Base-by-base conservation (phyloP, 1,140 invertebrate genomes). In the Camponotus pennsylvanicus region DNA sequence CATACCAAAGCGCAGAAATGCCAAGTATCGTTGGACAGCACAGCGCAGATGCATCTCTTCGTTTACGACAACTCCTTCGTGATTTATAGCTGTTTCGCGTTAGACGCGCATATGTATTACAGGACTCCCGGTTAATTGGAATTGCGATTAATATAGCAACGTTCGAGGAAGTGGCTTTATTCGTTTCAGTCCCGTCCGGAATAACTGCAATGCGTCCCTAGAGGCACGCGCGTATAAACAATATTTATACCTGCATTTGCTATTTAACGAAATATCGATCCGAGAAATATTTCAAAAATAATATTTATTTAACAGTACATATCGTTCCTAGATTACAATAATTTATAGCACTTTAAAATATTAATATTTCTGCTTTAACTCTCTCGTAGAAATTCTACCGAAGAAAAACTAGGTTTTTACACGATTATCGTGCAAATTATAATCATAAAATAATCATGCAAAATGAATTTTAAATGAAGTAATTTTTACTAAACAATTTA, bases 61-160 rank as follows among this genome's bases (percentile, higher is more conserved):
- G 61, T 59, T 18, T 66, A 32, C 37, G 69, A 55, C 52, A 42
- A 52, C 40, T 42, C 15, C 78, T 55, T 55, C 66, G 34, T 89
- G 85, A 91, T 90, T 91, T 91, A 91, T 78, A 21, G 59, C 32
- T 69, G 64, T 52, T 63, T 85, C 69, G 76, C 77, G 76, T 90
- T 90, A 88, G 77, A 90, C 61, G 57, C 63, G 70, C 37, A 71
- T 77, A 13, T 85, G 86, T 82, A 87, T 86, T 86, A 85, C 89
- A 90, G 71, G 70, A 78, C 59, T 76, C 13, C n/a, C 76, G 42
- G 76, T 90, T 90, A 90, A 90, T 90, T 90, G 89, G 88, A 77
- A 85, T 88, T 66, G 52, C 86, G 86, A 90, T 88, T 90, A 90
- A 90, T 90, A 90, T 90, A 90, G 76, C 71, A 21, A 45, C 52